Evolutionary conservation across 1,140 invertebrate genomes (phyloP), one percentile per base, ranked within the genome.

Genomic region (Drosophila nasuta): DNA sequence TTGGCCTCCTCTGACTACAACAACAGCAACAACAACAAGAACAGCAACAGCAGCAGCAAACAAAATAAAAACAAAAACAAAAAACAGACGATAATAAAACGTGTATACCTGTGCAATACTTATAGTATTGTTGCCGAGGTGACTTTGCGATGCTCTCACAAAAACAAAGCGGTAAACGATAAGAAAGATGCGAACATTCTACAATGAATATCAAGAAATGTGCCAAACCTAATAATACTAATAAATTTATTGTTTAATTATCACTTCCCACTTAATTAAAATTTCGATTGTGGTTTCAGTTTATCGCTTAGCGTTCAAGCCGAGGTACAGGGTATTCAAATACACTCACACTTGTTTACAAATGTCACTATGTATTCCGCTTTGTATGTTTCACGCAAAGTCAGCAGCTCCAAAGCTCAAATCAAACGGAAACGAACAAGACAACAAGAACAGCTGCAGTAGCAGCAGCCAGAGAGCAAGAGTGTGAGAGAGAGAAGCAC

Each of bases 1-100:
- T 85, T 89, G 85, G 81, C 85, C 85, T 88, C 77, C 65, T 72
- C 71, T 51, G 59, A 25, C 78, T 46, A 35, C 59, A 79, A 51
- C 68, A 64, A 43, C 46, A 67, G 41, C 46, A 67, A 28, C 15
- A 58, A 17, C 43, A 67, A 41, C 45, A 60, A 41, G 28, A 17
- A 38, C 35, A 8, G 33, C 71, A 72, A 58, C 69, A 73, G 5
- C 33, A 38, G 8, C 35, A 10, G 8, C 35, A 38, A 38, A 38
- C 35, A 38, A 38, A 38, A 67, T 38, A 58, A 64, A 51, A 70
- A 75, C 13, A 5, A 60, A 63, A 70, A 75, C 13, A 5, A 60
- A 60, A 63, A 72, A 77, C 60, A 64, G 60, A 75, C 60, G 65
- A 79, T 78, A 77, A 68, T 77, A 74, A 76, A 86, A 69, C 73